A percentile compares a stretch with the other conserved stretches of the same genome.
Conservation (phyloP, 2,888 invertebrate species). For the Dorcus hopei region DNA sequence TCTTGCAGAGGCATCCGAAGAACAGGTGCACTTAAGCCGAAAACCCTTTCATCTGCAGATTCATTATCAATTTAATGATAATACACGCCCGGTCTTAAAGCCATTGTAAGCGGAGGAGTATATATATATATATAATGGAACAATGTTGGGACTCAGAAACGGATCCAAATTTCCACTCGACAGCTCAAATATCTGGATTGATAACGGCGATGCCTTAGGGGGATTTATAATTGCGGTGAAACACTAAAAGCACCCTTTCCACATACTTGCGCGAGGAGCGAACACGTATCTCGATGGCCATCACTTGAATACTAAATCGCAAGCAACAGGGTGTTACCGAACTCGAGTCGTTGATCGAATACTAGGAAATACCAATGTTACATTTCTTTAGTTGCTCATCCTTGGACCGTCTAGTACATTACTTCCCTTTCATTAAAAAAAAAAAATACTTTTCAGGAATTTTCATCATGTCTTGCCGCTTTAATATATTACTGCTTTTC, state of each 20-base stretch:
- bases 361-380: too few relatives aligned
- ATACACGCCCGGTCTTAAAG: not conserved
- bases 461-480: too few relatives aligned
- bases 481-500: not conserved
- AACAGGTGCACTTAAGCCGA: not conserved
- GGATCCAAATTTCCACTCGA: not conserved
- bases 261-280: too few relatives aligned
- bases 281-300: too few relatives aligned
- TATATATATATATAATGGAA: not conserved
- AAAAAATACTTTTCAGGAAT: too few relatives aligned
- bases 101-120: not conserved
- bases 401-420: too few relatives aligned
- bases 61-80: constrained; percentile 3
- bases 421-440: too few relatives aligned
- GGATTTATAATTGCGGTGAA: not conserved
- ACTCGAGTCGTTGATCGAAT: too few relatives aligned
- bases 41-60: not conserved
- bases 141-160: not conserved
- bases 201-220: not conserved
- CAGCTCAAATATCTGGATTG: not conserved
- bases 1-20: too few relatives aligned
- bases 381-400: too few relatives aligned
- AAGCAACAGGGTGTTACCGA: too few relatives aligned
- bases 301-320: too few relatives aligned
- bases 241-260: not conserved